These are phyloP conservation scores for Andrena fulva DNA, from an alignment of 2,888 invertebrate genomes.

Conservation along the genomic window DNA sequence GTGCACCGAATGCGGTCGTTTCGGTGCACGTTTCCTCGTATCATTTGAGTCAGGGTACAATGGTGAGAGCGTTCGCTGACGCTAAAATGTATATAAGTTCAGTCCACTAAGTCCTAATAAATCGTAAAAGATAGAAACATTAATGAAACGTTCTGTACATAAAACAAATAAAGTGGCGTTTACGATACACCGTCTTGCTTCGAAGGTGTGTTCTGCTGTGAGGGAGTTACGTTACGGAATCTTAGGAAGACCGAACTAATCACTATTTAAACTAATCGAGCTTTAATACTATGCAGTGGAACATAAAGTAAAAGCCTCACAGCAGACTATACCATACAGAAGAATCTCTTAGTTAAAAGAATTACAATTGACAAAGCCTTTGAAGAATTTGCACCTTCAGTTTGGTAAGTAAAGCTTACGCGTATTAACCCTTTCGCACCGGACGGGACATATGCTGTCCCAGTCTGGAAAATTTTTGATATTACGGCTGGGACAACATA, in stretches of 20 bases:
- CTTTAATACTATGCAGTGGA: no score
- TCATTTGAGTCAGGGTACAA: constrained; percentile 72
- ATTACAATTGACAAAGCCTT: not conserved
- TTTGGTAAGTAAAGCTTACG: no score
- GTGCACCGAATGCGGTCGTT: constrained; percentile 28
- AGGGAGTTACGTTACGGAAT: no score
- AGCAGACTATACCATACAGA: no score
- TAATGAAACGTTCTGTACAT: constrained; percentile 76
- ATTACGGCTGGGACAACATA: no score
- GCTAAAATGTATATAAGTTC: constrained; percentile 72
- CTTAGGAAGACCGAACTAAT: no score
- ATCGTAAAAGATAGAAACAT: constrained; percentile 66
- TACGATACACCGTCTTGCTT: constrained; percentile 58
- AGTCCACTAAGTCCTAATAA: constrained; percentile 70
- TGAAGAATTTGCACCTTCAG: not conserved
- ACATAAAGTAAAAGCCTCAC: no score
- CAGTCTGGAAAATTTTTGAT: no score
- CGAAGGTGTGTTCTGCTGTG: not conserved
- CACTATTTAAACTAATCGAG: no score
- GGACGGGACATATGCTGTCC: no score
- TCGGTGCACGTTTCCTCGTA: constrained; percentile 62
- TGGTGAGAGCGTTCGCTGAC: constrained; percentile 55
- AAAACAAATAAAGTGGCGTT: constrained; percentile 76
- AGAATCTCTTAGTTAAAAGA: no score
- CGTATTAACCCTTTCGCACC: no score